These are phyloP conservation scores for Pogoniulus pusillus DNA, from an alignment of 2,797 vertebrate species.

Conservation along the genomic window DNA sequence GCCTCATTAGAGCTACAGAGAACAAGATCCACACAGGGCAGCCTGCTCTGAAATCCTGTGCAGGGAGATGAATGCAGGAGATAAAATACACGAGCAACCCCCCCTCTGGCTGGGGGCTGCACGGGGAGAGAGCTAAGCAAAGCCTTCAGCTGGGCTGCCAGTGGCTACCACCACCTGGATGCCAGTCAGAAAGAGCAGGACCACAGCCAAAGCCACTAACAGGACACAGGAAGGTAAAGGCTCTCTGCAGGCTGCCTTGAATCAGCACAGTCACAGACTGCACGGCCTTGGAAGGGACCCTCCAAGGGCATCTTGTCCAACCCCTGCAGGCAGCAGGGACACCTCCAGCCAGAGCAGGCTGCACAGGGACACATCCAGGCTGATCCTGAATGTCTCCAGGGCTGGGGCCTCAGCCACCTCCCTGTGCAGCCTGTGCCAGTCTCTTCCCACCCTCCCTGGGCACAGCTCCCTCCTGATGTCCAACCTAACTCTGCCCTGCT, in stretches of 20 bases:
- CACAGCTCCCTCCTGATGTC: too few relatives aligned
- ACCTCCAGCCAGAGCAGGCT: too few relatives aligned
- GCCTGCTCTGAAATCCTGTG: slow-evolving; percentile 30
- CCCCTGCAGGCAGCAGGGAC: too few relatives aligned
- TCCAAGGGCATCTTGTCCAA: too few relatives aligned
- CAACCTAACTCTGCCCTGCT: too few relatives aligned
- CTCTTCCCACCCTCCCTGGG: too few relatives aligned
- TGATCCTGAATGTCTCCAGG: too few relatives aligned
- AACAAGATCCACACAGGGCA: neutral
- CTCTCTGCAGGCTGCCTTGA: neutral
- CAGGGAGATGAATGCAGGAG: neutral
- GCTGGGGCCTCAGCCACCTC: too few relatives aligned
- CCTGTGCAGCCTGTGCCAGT: too few relatives aligned
- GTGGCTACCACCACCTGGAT: neutral
- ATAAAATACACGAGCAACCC: neutral
- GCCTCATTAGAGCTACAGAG: slow-evolving; percentile 2
- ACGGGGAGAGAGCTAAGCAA: neutral
- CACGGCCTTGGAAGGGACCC: too few relatives aligned
- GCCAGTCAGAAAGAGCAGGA: neutral
- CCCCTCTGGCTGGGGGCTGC: neutral
- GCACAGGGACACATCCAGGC: too few relatives aligned
- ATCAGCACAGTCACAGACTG: too few relatives aligned
- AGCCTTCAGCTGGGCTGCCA: neutral
- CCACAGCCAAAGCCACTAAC: neutral
- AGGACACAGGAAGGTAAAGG: neutral